A percentile compares a stretch with the other conserved stretches of the same genome.
Evolutionary conservation across 1,140 invertebrate species (phyloP).

Genomic region (Agrilus planipennis): DNA sequence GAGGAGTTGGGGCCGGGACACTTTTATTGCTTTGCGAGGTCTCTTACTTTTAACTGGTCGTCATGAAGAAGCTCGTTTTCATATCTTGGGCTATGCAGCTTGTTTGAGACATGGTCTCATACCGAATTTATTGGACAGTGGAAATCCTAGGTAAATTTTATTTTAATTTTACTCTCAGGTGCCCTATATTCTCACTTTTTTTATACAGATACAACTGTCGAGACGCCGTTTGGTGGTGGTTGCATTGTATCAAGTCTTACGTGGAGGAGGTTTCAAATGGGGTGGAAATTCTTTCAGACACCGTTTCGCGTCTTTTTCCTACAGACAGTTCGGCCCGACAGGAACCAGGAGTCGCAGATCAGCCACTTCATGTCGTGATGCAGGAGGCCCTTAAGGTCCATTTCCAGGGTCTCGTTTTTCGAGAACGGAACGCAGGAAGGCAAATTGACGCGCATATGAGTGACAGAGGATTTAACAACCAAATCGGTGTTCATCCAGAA

Average conservation of each 20-base stretch:
- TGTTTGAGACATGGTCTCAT: constrained; percentile 94
- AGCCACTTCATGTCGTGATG: constrained; percentile 79
- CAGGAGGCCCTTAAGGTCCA: constrained; percentile 87
- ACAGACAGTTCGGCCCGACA: constrained; percentile 63
- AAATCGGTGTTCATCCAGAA: constrained; percentile 79
- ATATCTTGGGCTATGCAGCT: constrained; percentile 83
- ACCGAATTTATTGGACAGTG: constrained; percentile 91
- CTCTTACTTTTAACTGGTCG: constrained; percentile 74
- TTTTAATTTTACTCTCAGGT: neutral
- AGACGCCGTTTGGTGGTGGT: constrained; percentile 99
- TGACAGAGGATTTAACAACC: constrained; percentile 85
- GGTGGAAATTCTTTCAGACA: constrained; percentile 58
- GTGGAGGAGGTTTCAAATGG: constrained; percentile 63
- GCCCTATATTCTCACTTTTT: constrained; percentile 1
- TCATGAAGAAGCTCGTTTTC: constrained; percentile 74
- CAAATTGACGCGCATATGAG: constrained; percentile 92
- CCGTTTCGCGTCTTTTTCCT: constrained; percentile 69
- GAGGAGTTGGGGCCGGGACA: constrained; percentile 98
- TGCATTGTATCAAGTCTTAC: constrained; percentile 82
- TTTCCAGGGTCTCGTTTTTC: constrained; percentile 81
- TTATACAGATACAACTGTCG: constrained; percentile 70
- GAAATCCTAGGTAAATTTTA: constrained; percentile 58
- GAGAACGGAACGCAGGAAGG: constrained; percentile 87
- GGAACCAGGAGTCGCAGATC: constrained; percentile 54
- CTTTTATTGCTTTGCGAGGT: constrained; percentile 90